phyloP scores from a whole-genome alignment of 2,888 invertebrate species.

The Molanna angustata region DNA sequence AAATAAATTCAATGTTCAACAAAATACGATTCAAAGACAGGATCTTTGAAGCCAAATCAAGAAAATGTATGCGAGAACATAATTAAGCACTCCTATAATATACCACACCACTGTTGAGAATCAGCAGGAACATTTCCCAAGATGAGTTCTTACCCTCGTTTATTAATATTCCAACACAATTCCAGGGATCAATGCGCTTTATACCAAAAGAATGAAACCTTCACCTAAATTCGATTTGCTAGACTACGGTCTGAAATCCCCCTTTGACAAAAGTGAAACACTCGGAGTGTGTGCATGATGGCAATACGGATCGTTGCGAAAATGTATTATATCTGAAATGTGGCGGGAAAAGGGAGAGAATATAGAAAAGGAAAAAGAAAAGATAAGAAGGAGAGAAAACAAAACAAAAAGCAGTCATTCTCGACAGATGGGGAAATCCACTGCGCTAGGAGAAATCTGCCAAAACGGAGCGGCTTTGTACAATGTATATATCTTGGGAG shows the following conservation, averaged over 20 bases:
- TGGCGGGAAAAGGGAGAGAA: slow-evolving; percentile 1
- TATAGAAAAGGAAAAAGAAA: neutral
- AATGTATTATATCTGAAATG: too few relatives aligned
- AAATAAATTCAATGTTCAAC: too few relatives aligned
- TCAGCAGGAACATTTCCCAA: slow-evolving; percentile 2
- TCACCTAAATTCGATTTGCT: neutral
- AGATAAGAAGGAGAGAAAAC: slow-evolving; percentile 8
- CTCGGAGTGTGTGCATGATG: too few relatives aligned
- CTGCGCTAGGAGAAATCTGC: slow-evolving; percentile 31
- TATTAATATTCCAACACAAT: neutral
- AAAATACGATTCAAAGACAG: too few relatives aligned
- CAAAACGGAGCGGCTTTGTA: slow-evolving; percentile 12
- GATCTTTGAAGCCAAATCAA: too few relatives aligned
- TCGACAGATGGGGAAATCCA: slow-evolving; percentile 31
- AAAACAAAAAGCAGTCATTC: slow-evolving; percentile 26
- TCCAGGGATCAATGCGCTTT: neutral
- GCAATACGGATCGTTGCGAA: too few relatives aligned
- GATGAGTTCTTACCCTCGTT: neutral
- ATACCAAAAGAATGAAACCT: neutral
- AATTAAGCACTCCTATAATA: neutral
- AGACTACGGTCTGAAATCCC: too few relatives aligned
- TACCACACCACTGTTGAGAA: neutral
- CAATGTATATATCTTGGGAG: too few relatives aligned
- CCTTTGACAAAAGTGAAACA: too few relatives aligned
- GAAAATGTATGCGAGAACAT: too few relatives aligned